Base-by-base conservation (phyloP, 2,888 invertebrate species). In the Cantharis rustica region DNA sequence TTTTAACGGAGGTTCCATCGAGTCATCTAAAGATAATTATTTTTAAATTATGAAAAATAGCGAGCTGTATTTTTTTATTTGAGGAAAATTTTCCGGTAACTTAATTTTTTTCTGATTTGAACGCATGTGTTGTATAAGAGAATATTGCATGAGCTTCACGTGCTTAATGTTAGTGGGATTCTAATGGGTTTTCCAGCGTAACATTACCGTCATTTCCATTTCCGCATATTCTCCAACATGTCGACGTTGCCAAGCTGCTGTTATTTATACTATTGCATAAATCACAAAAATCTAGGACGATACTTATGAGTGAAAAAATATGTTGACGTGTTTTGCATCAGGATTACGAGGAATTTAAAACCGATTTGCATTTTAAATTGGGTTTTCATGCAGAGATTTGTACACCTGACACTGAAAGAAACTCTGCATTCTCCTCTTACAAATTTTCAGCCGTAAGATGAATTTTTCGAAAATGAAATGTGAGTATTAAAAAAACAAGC, bases 301-400 rank as follows among this genome's bases (percentile, higher is more conserved):
- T 73, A 61, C 77, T 72, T 73, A 69, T 69, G 73, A 71, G 71
- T 69, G 73, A 76, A 79, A 77, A 79, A 79, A 79, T 79, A 80
- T 79, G 79, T 75, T 69, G 75, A 77, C 80, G 75, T 79, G 75
- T 79, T 79, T 79, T 75, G 75, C 70, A 79, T 76, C 72, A 76
- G 70, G 69, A 80, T 80, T 79, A 79, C 71, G 64, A 23, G 62
- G 31, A 68, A 66, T 76, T 80, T 79, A 76, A 15, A 27, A 62
- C 66, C 77, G 79, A 79, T 71, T 74, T 76, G 73, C 75, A 75
- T 75, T 77, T 77, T 74, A 77, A 75, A 77, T 77, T 77, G 68
- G 68, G 63, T 77, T 77, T 77, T 77, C 70, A 71, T 76, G 73
- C 71, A 72, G 20, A 75, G 68, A 76, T 73, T 76, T 73, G 68